phyloP scores from a whole-genome alignment of 2,797 vertebrate genomes.

The Microctenopoma stevenorrisi region DNA sequence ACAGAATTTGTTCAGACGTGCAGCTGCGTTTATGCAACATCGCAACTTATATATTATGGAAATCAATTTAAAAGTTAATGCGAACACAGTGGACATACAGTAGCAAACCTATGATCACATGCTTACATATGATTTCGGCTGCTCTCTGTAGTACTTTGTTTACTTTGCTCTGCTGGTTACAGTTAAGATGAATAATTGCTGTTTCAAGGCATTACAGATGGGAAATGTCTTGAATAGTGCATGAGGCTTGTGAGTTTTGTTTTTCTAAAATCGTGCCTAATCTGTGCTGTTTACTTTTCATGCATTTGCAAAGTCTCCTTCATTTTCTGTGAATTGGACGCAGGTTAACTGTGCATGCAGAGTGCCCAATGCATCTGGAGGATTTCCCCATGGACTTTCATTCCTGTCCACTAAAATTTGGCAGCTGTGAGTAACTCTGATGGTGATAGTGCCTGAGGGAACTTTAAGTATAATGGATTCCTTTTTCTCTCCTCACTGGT shows the following conservation, averaged over 20 bases:
- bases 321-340: conserved; percentile 69
- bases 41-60: conserved; percentile 12
- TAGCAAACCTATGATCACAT: conserved; percentile 14
- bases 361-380: conserved; percentile 99
- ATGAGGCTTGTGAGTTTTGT: conserved; percentile 41
- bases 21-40: conserved; percentile 5
- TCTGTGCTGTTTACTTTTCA: conserved; percentile 65
- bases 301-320: conserved; percentile 66
- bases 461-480: conserved; percentile 50
- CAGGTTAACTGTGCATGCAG: conserved; percentile 99
- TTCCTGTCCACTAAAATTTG: conserved; percentile 98
- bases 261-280: conserved; percentile 33
- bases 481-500: conserved; percentile 27
- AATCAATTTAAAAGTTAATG: conserved; percentile 27
- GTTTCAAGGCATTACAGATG: conserved; percentile 63
- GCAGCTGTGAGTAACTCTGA: conserved; percentile 95
- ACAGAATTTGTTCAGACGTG: conserved; percentile 12
- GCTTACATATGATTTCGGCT: conserved; percentile 12
- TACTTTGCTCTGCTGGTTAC: conserved; percentile 47
- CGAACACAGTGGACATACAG: neutral
- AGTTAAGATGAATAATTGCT: conserved; percentile 38
- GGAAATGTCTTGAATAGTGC: conserved; percentile 58
- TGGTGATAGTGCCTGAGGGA: conserved; percentile 58
- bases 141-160: conserved; percentile 42
- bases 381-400: conserved; percentile 99